phyloP scores from a whole-genome alignment of 1,140 invertebrate species.

The Chelonus insularis region DNA sequence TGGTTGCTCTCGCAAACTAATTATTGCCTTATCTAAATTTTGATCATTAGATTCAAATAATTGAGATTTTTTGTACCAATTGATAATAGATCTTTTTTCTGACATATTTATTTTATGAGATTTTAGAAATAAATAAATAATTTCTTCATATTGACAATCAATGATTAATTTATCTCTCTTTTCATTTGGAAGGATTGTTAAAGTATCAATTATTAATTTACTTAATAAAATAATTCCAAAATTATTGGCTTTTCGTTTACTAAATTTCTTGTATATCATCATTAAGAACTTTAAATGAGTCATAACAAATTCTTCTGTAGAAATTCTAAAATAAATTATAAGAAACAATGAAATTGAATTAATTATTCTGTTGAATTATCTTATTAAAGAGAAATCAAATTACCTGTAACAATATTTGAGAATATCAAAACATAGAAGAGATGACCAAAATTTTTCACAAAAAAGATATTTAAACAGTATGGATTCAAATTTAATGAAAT shows the following conservation, averaged over 20 bases:
- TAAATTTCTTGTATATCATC: too few species aligned
- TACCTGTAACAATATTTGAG: conserved; percentile 4
- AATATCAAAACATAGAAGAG: conserved; percentile 13
- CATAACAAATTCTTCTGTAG: too few species aligned
- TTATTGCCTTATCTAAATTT: background rate
- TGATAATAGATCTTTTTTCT: too few species aligned
- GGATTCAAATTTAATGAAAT: conserved; percentile 2
- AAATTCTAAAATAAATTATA: background rate
- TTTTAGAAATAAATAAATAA: too few species aligned
- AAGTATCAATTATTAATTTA: too few species aligned
- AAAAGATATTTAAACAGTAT: conserved; percentile 14
- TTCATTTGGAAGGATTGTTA: too few species aligned
- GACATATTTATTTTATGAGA: too few species aligned
- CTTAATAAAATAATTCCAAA: too few species aligned
- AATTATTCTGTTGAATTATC: background rate
- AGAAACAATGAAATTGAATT: background rate
- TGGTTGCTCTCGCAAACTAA: conserved; percentile 5
- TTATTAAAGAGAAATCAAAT: background rate
- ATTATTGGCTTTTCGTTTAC: too few species aligned
- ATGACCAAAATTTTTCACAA: conserved; percentile 11
- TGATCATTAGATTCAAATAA: background rate
- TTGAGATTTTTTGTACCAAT: conserved; percentile 17
- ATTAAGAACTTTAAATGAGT: too few species aligned
- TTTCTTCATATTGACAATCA: too few species aligned
- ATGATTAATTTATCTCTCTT: too few species aligned